These are phyloP conservation scores for Plotosus lineatus DNA, from an alignment of 2,113 vertebrate genomes.

Conservation along the genomic window DNA sequence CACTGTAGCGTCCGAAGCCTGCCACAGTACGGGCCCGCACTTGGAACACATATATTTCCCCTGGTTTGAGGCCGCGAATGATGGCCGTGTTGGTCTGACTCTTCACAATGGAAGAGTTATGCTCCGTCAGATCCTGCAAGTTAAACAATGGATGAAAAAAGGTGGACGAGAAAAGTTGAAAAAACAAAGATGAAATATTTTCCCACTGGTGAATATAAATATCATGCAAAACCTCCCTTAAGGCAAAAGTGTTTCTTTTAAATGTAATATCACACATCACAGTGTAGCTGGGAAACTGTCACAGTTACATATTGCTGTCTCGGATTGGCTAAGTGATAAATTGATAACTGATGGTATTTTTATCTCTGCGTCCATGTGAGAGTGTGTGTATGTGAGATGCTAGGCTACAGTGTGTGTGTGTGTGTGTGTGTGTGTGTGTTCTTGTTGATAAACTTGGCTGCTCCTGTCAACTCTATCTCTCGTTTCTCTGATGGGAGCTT, in stretches of 20 bases:
- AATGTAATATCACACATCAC: background rate
- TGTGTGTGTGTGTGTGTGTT: slow-evolving; percentile 39
- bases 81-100: slow-evolving; percentile 95
- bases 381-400: slow-evolving; percentile 34
- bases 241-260: slow-evolving; percentile 11
- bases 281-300: slow-evolving; percentile 8
- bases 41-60: slow-evolving; percentile 98
- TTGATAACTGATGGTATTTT: slow-evolving; percentile 2
- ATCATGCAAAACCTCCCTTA: background rate
- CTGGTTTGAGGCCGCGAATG: slow-evolving; percentile 89
- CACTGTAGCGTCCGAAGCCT: slow-evolving; percentile 94
- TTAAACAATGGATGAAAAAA: background rate
- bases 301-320: slow-evolving; percentile 39
- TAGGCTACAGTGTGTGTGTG: slow-evolving; percentile 19
- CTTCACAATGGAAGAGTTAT: slow-evolving; percentile 86
- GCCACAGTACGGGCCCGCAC: slow-evolving; percentile 96
- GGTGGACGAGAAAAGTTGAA: background rate
- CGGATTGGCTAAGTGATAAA: slow-evolving; percentile 33
- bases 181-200: background rate
- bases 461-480: slow-evolving; percentile 62
- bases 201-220: slow-evolving; percentile 20
- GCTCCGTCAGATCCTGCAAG: slow-evolving; percentile 85
- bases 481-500: slow-evolving; percentile 60
- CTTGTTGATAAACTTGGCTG: slow-evolving; percentile 54
- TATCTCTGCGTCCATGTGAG: background rate